Conservation (phyloP, 92 coral and sea anemone species). For the Palythoa heliodiscus region DNA sequence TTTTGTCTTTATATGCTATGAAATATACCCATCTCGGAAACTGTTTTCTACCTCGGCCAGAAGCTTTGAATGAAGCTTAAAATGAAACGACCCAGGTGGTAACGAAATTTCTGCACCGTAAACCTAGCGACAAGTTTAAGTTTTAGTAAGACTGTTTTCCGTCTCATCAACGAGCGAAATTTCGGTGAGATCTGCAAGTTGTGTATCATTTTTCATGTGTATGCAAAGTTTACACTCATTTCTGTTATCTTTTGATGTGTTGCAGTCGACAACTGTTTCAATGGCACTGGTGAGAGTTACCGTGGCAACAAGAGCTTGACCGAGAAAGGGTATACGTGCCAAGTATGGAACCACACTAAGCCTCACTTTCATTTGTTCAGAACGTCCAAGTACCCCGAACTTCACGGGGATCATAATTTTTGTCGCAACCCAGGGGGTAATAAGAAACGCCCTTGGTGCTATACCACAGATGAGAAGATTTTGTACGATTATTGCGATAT, state of each 20-base stretch:
- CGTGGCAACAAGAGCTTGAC: slow-evolving; percentile 88
- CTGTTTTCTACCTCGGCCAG: no score
- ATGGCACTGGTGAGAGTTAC: slow-evolving; percentile 73
- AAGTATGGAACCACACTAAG: slow-evolving; percentile 74
- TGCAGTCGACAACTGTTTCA: slow-evolving; percentile 76
- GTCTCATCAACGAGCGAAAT: no score
- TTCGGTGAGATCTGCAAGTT: no score
- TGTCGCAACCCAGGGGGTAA: slow-evolving; percentile 98
- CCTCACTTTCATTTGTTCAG: slow-evolving; percentile 78
- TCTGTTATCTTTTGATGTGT: not conserved
- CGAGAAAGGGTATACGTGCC: slow-evolving; percentile 81
- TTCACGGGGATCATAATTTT: slow-evolving; percentile 88
- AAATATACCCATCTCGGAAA: no score
- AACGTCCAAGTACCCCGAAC: slow-evolving; percentile 68
- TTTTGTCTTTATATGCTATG: no score
- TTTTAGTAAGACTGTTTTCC: no score
- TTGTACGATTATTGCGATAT: slow-evolving; percentile 80
- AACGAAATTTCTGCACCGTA: no score
- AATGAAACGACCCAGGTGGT: no score
- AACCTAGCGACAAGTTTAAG: no score
- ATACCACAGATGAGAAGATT: slow-evolving; percentile 65
- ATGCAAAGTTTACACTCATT: not conserved
- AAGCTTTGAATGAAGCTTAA: no score
- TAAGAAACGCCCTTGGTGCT: slow-evolving; percentile 89
- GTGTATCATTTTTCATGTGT: not conserved